These are phyloP conservation scores for Abramis brama DNA, from an alignment of 2,113 vertebrate species.

Conservation along the genomic window DNA sequence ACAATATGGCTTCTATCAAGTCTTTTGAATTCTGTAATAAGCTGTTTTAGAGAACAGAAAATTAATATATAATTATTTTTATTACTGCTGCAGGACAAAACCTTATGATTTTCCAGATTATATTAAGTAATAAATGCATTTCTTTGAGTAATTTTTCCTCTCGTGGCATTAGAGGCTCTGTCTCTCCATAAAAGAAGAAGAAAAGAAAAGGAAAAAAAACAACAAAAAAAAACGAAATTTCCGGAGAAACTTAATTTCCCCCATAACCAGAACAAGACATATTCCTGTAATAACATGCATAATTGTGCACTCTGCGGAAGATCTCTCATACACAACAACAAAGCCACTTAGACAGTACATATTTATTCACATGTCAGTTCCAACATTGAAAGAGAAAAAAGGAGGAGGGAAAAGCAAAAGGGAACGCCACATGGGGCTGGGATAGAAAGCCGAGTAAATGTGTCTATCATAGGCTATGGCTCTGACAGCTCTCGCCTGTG, in stretches of 20 bases:
- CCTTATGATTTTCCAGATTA: constrained; percentile 74
- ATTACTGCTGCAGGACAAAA: constrained; percentile 69
- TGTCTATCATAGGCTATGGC: constrained; percentile 72
- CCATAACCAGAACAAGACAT: constrained; percentile 79
- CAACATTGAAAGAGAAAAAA: constrained; percentile 53
- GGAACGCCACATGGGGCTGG: constrained; percentile 67
- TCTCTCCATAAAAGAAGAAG: constrained; percentile 13
- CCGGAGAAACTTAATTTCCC: constrained; percentile 80
- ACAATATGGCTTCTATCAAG: constrained; percentile 75
- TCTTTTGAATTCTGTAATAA: constrained; percentile 71
- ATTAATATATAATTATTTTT: constrained; percentile 79
- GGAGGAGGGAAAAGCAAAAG: constrained; percentile 54
- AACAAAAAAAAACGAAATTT: constrained; percentile 73
- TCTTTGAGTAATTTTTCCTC: constrained; percentile 74
- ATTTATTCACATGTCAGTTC: constrained; percentile 80
- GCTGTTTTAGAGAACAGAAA: constrained; percentile 73
- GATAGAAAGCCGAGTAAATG: constrained; percentile 73
- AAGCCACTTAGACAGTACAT: constrained; percentile 79
- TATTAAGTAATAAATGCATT: constrained; percentile 75
- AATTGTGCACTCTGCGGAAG: constrained; percentile 77
- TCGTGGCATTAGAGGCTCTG: constrained; percentile 69
- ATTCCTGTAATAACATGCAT: constrained; percentile 79
- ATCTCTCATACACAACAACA: constrained; percentile 76
- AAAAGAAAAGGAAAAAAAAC: constrained; percentile 50
- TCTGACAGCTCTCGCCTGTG: constrained; percentile 59